A percentile compares a stretch with the other conserved stretches of the same genome.
phyloP scores from a whole-genome alignment of 2,113 vertebrate genomes.

The Emydocephalus ijimae region DNA sequence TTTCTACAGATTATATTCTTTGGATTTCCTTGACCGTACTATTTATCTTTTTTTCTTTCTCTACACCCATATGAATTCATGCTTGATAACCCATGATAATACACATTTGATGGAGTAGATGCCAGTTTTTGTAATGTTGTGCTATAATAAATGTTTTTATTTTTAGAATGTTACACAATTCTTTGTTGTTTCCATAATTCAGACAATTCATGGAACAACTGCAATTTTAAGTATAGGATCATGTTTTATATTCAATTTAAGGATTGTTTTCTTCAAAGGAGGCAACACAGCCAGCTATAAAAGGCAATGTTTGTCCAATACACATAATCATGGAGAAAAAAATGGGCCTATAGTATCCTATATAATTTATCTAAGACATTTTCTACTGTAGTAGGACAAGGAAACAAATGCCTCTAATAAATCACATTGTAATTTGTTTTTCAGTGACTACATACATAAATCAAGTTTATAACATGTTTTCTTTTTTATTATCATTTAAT shows the following conservation, averaged over 20 bases:
- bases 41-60: background rate
- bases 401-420: background rate
- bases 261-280: background rate
- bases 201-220: background rate
- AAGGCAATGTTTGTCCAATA: background rate
- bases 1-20: background rate
- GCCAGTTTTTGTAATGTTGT: background rate
- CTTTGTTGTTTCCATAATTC: background rate
- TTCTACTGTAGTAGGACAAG: background rate
- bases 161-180: background rate
- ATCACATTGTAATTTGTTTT: background rate
- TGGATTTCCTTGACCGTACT: background rate
- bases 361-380: background rate
- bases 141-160: background rate
- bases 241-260: background rate
- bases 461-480: background rate
- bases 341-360: background rate
- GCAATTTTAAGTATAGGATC: background rate
- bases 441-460: background rate
- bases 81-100: background rate
- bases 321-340: background rate
- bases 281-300: background rate
- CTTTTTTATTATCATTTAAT: background rate
- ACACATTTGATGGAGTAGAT: background rate
- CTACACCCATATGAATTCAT: background rate